Conservation (phyloP, 2,113 vertebrate species). For the Toxotes chatareus region DNA sequence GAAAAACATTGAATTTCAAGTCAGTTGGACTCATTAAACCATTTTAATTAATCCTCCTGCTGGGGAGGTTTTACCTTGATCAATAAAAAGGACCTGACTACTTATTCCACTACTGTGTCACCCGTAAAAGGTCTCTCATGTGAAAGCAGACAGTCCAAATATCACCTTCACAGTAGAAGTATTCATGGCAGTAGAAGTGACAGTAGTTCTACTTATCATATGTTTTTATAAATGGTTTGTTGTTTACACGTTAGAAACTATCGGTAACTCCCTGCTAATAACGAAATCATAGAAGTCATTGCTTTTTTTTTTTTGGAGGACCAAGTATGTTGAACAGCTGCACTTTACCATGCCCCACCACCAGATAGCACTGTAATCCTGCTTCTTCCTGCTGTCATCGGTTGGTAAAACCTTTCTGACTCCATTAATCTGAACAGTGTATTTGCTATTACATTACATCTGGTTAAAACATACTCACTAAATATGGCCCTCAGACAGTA, state of each 20-base stretch:
- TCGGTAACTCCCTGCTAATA: not conserved
- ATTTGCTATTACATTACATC: not conserved
- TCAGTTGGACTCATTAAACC: no score
- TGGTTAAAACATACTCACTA: not conserved
- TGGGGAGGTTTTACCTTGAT: not conserved
- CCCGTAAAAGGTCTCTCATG: not conserved
- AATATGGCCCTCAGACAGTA: not conserved
- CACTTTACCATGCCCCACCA: constrained; percentile 41
- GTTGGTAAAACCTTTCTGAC: not conserved
- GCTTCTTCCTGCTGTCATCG: not conserved
- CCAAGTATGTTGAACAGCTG: not conserved
- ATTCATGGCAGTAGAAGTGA: no score
- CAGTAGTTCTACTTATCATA: no score
- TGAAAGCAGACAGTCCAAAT: not conserved
- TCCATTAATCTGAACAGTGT: not conserved
- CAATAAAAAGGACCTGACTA: not conserved
- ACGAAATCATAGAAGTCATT: not conserved
- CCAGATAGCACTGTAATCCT: constrained; percentile 70
- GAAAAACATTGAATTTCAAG: no score
- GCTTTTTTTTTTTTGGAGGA: not conserved
- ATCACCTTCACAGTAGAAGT: not conserved
- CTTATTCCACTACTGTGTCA: not conserved
- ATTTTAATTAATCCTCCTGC: no score
- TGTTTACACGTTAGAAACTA: not conserved
- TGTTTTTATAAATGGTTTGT: not conserved